A percentile compares a stretch with the other conserved stretches of the same genome.
Conservation (phyloP, 2,888 invertebrate genomes). For the Nymphalis polychloros region DNA sequence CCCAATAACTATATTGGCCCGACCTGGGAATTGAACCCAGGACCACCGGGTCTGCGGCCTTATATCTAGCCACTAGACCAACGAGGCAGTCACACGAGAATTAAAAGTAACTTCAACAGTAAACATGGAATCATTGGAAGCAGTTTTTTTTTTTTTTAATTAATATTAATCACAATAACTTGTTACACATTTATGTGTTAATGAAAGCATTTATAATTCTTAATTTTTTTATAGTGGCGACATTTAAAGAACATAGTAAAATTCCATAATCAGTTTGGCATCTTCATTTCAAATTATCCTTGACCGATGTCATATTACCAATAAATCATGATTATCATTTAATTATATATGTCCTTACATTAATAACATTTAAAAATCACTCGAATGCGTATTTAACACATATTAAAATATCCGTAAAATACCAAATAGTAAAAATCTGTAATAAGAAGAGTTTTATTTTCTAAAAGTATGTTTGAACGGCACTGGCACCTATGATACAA, state of each 20-base stretch:
- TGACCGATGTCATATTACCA: slow-evolving; percentile 27
- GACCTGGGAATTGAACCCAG: too few relatives aligned
- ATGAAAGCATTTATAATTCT: neutral
- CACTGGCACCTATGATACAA: too few relatives aligned
- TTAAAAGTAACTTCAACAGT: too few relatives aligned
- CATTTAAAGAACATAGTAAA: slow-evolving; percentile 7
- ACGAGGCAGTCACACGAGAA: too few relatives aligned
- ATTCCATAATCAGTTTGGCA: slow-evolving; percentile 9
- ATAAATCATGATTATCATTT: slow-evolving; percentile 31
- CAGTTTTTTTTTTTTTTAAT: neutral
- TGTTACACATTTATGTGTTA: neutral
- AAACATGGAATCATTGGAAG: too few relatives aligned
- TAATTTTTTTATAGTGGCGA: neutral
- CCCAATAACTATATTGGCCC: too few relatives aligned
- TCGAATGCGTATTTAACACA: neutral
- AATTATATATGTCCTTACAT: neutral
- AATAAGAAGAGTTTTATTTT: neutral
- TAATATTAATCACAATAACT: neutral
- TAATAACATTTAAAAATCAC: neutral
- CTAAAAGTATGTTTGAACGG: neutral
- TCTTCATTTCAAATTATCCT: slow-evolving; percentile 29
- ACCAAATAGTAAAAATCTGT: neutral
- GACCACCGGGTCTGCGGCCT: too few relatives aligned
- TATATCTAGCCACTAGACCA: too few relatives aligned
- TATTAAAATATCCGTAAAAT: neutral